phyloP scores from a whole-genome alignment of 2,113 vertebrate genomes.

The Oceanites oceanicus region DNA sequence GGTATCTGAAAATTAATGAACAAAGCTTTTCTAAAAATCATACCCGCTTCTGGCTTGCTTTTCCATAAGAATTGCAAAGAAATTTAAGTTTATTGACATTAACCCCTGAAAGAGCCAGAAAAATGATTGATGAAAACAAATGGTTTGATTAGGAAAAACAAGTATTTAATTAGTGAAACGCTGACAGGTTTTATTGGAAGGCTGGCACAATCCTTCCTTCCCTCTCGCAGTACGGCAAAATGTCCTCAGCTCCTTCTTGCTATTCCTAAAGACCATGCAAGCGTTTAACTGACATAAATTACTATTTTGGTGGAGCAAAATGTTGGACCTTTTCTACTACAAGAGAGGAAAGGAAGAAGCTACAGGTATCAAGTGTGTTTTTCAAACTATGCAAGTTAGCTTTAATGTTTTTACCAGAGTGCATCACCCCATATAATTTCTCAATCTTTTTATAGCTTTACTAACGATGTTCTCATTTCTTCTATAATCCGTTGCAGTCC shows the following conservation, averaged over 20 bases:
- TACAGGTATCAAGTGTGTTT: neutral
- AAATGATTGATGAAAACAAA: neutral
- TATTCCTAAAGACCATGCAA: neutral
- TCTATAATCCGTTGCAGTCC: slow-evolving; percentile 22
- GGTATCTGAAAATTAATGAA: neutral
- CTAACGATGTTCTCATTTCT: slow-evolving; percentile 25
- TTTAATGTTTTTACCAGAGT: neutral
- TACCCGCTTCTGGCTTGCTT: neutral
- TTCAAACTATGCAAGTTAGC: neutral
- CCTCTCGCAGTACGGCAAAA: accelerated
- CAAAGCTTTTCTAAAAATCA: neutral
- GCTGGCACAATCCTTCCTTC: neutral
- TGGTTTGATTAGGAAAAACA: neutral
- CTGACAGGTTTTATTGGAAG: neutral
- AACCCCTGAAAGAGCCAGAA: neutral
- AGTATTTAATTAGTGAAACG: neutral
- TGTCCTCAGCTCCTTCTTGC: neutral
- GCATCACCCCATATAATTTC: neutral
- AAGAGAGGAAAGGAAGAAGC: neutral
- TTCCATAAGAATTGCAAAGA: neutral
- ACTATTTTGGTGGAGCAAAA: neutral
- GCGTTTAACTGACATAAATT: neutral
- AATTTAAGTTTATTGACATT: neutral
- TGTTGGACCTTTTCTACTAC: neutral
- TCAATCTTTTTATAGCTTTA: slow-evolving; percentile 2